Conservation (phyloP, 2,113 vertebrate species). For the Sinocyclocheilus anophthalmus region DNA sequence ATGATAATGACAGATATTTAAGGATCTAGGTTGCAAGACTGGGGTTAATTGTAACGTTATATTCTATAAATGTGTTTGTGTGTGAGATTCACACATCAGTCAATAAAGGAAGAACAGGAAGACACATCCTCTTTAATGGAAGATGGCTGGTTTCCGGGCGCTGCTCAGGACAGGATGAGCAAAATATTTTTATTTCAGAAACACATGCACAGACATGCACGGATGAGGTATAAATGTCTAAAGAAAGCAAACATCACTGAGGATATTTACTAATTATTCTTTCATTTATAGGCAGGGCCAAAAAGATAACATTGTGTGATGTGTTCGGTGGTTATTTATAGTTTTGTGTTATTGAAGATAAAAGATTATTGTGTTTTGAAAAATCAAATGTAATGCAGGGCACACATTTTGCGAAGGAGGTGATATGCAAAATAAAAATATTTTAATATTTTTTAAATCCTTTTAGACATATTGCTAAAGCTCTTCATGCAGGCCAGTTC, state of each 20-base stretch:
- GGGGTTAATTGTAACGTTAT: neutral
- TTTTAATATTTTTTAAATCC: neutral
- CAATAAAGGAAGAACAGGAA: neutral
- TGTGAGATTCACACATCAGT: neutral
- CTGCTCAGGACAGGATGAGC: slow-evolving; percentile 8
- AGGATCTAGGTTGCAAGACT: neutral
- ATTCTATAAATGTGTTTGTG: neutral
- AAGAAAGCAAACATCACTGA: slow-evolving; percentile 40
- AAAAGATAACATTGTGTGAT: slow-evolving; percentile 38
- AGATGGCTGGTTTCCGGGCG: slow-evolving; percentile 7
- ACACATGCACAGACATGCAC: neutral
- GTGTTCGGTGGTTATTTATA: slow-evolving; percentile 16
- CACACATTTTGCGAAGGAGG: too few relatives aligned
- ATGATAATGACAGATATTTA: neutral
- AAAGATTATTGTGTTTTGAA: neutral
- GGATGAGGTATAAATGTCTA: slow-evolving; percentile 18
- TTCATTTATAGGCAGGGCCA: slow-evolving; percentile 48
- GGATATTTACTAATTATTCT: slow-evolving; percentile 12
- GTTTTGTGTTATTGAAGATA: neutral
- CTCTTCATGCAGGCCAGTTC: neutral
- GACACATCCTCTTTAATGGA: neutral
- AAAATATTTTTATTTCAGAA: slow-evolving; percentile 20
- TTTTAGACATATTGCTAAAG: neutral
- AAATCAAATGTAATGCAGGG: neutral
- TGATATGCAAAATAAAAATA: too few relatives aligned